Evolutionary conservation across 30 jellyfish, hydroid and myxozoan genomes (phyloP).

Genomic region (Aurelia sp.): DNA sequence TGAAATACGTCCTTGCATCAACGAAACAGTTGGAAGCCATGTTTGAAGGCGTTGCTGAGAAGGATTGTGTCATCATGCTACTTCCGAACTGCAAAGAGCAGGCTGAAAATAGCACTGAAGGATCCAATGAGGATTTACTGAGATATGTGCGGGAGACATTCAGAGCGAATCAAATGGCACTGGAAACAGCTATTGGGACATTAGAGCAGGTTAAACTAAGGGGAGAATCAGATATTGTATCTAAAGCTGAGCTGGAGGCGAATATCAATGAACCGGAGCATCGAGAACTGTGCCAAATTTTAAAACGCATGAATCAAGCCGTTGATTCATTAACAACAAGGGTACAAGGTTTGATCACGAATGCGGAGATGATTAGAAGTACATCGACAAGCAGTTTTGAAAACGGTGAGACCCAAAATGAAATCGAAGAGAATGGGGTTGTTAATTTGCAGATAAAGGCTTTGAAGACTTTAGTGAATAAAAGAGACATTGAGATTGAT

Average conservation of each 20-base stretch:
- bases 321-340: conserved; percentile 55
- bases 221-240: conserved; percentile 70
- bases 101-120: conserved; percentile 19
- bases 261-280: conserved; percentile 74
- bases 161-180: conserved; percentile 76
- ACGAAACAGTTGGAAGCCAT: conserved; percentile 72
- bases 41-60: conserved; percentile 65
- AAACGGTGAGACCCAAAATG: conserved; percentile 20
- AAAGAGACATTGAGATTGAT: conserved; percentile 35
- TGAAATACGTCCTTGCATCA: conserved; percentile 67
- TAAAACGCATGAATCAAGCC: conserved; percentile 58
- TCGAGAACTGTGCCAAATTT: conserved; percentile 56
- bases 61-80: conserved; percentile 74
- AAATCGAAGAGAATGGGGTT: conserved; percentile 20
- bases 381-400: conserved; percentile 61
- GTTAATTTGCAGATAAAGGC: conserved; percentile 51
- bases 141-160: conserved; percentile 73
- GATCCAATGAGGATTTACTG: conserved; percentile 68
- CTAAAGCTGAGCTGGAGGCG: conserved; percentile 52
- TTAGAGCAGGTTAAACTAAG: conserved; percentile 80
- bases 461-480: conserved; percentile 24
- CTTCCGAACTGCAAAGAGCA: conserved; percentile 43
- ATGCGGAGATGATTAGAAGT: conserved; percentile 61
- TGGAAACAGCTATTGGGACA: conserved; percentile 85
- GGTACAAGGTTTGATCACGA: conserved; percentile 56